Evolutionary conservation across 2,797 vertebrate species (phyloP).

Genomic region (Melanotaenia pygmaea): DNA sequence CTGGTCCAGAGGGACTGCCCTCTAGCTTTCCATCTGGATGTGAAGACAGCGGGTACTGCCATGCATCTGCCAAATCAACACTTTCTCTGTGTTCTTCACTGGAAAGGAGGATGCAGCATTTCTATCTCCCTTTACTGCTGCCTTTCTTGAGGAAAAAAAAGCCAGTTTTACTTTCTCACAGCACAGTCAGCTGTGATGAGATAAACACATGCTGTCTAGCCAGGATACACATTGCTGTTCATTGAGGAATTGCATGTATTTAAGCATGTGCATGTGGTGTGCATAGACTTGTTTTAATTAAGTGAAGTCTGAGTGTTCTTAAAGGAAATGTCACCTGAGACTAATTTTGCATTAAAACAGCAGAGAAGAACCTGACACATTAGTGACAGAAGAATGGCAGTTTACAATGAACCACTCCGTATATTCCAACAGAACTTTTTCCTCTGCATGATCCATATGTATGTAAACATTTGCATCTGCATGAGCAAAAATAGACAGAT

Average conservation of each 20-base stretch:
- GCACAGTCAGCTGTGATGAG: background rate
- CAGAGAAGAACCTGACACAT: constrained; percentile 22
- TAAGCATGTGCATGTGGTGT: background rate
- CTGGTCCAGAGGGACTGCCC: constrained; percentile 59
- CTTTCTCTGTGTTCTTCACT: constrained; percentile 30
- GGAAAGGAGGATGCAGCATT: constrained; percentile 28
- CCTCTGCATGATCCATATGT: background rate
- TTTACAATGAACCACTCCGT: background rate
- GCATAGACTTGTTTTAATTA: background rate
- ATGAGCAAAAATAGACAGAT: constrained; percentile 21
- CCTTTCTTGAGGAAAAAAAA: constrained; percentile 9
- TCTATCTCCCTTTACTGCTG: background rate
- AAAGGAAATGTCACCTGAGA: constrained; percentile 47
- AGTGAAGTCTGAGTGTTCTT: constrained; percentile 22
- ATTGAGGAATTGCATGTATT: background rate
- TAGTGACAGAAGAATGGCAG: constrained; percentile 19
- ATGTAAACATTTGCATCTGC: constrained; percentile 8
- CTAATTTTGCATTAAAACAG: constrained; percentile 40
- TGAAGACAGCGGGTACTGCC: constrained; percentile 29
- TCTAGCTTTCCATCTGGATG: constrained; percentile 69
- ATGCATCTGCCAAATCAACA: constrained; percentile 32
- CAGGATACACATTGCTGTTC: background rate
- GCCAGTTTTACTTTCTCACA: constrained; percentile 21
- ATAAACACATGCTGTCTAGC: too few relatives aligned
- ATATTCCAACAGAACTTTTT: constrained; percentile 7